Evolutionary conservation across 2,797 vertebrate genomes (phyloP), one percentile per base, ranked within the genome.

Genomic region (Darevskia nairensis): DNA sequence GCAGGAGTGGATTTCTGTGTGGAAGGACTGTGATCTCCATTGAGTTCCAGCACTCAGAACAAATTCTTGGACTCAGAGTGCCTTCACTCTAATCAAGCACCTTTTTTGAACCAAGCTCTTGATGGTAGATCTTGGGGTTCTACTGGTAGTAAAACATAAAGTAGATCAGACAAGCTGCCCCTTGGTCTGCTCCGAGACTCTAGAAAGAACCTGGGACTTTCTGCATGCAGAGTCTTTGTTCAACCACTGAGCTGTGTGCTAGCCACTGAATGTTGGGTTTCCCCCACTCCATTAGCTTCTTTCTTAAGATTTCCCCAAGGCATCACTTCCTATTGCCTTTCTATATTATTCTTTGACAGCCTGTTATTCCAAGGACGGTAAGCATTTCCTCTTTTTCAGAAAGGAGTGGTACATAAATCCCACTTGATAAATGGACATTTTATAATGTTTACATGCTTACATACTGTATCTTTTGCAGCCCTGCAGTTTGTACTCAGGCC

Each of bases 361-460:
- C 25, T 84, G 87, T 91, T 90, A 32, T 81, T 92, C 46, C 10
- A 6, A 87, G 77, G n/a, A 66, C 6, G 17, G 50, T 1, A n/a
- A 21, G 55, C 44, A 72, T 13, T 3, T 0, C 27, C 2, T 4
- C 86, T 90, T 29, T 85, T 93, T 85, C 0, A 4, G 55, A 69
- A 88, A 0, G 25, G 13, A 88, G 46, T 84, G 1, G 75, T 82
- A 91, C 89, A 82, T 32, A 91, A 90, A 93, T 87, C 74, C 85
- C 25, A 11, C 1, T 85, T 41, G 9, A 90, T 87, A 90, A 94
- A 21, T 11, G 88, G 79, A 50, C 15, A 74, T 87, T 88, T 93
- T 92, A 84, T 41, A 80, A 25, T 72, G 32, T 6, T 85, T 90
- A 46, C 69, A 35, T 80, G 3, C 41, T 85, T 88, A 59, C 9